These are phyloP conservation scores for Nemoura dubitans DNA, from an alignment of 2,888 invertebrate species.

Conservation along the genomic window DNA sequence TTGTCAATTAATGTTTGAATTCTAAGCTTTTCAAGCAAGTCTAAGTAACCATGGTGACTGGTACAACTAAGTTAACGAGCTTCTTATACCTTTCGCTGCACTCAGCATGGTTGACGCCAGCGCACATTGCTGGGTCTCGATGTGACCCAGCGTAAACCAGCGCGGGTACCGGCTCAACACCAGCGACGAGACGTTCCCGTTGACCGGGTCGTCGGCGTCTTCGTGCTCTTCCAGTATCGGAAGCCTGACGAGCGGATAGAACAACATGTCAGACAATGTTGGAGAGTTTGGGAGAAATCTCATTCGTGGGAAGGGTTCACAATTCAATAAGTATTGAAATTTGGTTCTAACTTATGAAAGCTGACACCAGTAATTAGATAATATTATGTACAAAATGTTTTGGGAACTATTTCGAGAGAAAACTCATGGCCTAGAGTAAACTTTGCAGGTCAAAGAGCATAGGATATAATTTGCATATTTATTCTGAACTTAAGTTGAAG, in stretches of 20 bases:
- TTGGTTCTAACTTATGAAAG: too few relatives aligned
- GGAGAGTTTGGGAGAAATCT: not conserved
- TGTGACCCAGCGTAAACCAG: conserved; percentile 84
- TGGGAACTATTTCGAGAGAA: too few relatives aligned
- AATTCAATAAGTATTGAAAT: not conserved
- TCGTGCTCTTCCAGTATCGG: conserved; percentile 79
- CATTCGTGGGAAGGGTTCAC: conserved; percentile 9
- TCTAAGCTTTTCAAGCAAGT: too few relatives aligned
- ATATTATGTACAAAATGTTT: too few relatives aligned
- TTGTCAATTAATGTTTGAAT: too few relatives aligned
- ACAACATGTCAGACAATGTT: conserved; percentile 34
- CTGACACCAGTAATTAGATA: too few relatives aligned
- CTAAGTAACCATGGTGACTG: too few relatives aligned
- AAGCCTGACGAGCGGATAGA: conserved; percentile 56
- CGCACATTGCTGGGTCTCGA: conserved; percentile 83
- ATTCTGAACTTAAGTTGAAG: too few relatives aligned
- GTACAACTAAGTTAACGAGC: not conserved
- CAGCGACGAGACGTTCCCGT: conserved; percentile 63
- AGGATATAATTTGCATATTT: too few relatives aligned
- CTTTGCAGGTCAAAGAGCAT: too few relatives aligned
- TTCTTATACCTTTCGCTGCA: conserved; percentile 69
- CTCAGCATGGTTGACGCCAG: conserved; percentile 80
- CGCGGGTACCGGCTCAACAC: conserved; percentile 71
- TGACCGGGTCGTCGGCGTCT: conserved; percentile 69
- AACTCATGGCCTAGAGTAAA: too few relatives aligned